These are phyloP conservation scores for Pogonomyrmex barbatus DNA, from an alignment of 1,140 invertebrate genomes.

Conservation along the genomic window DNA sequence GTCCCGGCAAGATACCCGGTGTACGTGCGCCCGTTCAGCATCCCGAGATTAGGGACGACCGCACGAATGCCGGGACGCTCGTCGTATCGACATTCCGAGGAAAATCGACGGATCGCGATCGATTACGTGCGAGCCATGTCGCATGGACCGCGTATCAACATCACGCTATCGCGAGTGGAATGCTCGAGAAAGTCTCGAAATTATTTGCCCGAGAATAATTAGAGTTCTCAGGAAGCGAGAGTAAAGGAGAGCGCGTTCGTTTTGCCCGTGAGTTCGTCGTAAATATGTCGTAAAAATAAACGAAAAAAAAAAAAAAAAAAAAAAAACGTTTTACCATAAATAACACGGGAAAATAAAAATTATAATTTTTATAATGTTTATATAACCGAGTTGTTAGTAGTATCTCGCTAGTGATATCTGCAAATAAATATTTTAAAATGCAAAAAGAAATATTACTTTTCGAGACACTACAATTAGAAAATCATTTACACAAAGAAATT, in stretches of 20 bases:
- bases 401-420: background rate
- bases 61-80: constrained; percentile 36
- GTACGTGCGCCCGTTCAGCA: constrained; percentile 59
- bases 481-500: background rate
- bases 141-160: background rate
- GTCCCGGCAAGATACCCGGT: constrained; percentile 39
- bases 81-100: constrained; percentile 44
- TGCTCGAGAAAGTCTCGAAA: constrained; percentile 1
- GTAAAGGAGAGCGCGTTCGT: background rate
- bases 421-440: background rate
- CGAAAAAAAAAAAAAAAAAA: too few relatives aligned
- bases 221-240: background rate
- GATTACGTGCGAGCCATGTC: constrained; percentile 20
- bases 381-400: background rate
- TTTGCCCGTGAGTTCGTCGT: background rate
- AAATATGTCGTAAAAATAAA: background rate
- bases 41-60: constrained; percentile 61
- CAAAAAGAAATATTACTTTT: background rate
- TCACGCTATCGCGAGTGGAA: background rate
- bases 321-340: background rate
- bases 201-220: constrained; percentile 6
- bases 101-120: constrained; percentile 51
- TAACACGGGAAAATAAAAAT: background rate
- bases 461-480: background rate
- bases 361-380: background rate